Evolutionary conservation across 2,113 vertebrate genomes (phyloP), one percentile per base, ranked within the genome.

Genomic region (Laticauda laticaudata): DNA sequence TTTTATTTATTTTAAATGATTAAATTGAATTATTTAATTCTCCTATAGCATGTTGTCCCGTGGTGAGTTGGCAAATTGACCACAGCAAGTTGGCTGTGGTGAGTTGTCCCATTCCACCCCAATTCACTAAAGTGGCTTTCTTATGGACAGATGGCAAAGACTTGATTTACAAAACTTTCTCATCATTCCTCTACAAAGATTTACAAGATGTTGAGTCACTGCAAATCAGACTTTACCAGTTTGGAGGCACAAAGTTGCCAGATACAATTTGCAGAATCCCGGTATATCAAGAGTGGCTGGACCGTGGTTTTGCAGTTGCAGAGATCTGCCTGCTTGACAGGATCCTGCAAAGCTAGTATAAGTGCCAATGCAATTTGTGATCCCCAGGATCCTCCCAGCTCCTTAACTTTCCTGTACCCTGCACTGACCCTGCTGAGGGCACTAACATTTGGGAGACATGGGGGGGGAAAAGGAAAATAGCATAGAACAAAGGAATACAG

Each of bases 391-490:
- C 29, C 64, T 15, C 64, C 64, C 5, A 15, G 4, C 64, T 15
- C 64, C 29, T 34, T 29, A 15, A 14, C 29, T n/a, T 69, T n/a
- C 29, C 29, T 69, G 15, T 4, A n/a, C 29, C 64, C 12, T 69
- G 64, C 64, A 29, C 12, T 0, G 1, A 2, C 29, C 26, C 61
- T 1, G 12, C 61, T 69, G 61, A 14, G 61, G 29, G 61, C 26
- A 14, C 11, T 29, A n/a, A 69, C 61, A n/a, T 69, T 34, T n/a
- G 29, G 64, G 12, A 69, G 14, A 29, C 61, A n/a, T 64, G 20
- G 2, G 26, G 61, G 3, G 9, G 0, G 2, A 0, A 3, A 0
- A 7, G 57, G 23, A 7, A 59, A 59, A 24, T 59, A 64, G 21
- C 26, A 64, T 12, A 64, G 26, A 64, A 29, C 61, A 64, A 7